A percentile compares a stretch with the other conserved stretches of the same genome.
Conservation (phyloP, 2,113 vertebrate species). For the Garra rufa region DNA sequence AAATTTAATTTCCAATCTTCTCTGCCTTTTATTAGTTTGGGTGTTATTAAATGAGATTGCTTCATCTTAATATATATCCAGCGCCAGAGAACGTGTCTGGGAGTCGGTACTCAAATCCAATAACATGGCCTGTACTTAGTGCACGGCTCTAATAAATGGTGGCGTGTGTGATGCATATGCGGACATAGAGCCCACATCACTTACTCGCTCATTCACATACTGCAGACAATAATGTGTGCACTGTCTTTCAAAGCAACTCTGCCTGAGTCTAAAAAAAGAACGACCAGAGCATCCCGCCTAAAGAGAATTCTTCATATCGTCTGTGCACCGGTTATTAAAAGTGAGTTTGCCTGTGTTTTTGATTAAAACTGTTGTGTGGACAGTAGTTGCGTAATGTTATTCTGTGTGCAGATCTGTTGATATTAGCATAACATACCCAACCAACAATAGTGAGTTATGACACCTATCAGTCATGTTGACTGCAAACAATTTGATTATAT, state of each 20-base stretch:
- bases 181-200: conserved; percentile 84
- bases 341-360: conserved; percentile 13
- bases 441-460: not conserved
- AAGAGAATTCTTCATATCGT: not conserved
- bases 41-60: conserved; percentile 99
- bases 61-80: conserved; percentile 99
- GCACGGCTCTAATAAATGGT: conserved; percentile 99
- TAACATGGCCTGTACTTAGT: conserved; percentile 99
- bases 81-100: conserved; percentile 90
- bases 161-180: conserved; percentile 93
- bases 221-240: conserved; percentile 82
- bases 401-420: not conserved
- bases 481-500: not conserved
- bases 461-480: not conserved
- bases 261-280: conserved; percentile 35
- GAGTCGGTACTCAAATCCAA: conserved; percentile 99
- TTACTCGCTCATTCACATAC: conserved; percentile 64
- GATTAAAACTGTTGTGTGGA: not conserved
- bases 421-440: not conserved
- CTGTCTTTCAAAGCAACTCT: conserved; percentile 49
- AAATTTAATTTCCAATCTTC: conserved; percentile 99
- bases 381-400: not conserved
- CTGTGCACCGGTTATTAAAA: conserved; percentile 38
- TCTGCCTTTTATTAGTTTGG: conserved; percentile 99
- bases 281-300: conserved; percentile 36